phyloP scores from a whole-genome alignment of 2,888 invertebrate species.

The Herminia tarsipennalis region DNA sequence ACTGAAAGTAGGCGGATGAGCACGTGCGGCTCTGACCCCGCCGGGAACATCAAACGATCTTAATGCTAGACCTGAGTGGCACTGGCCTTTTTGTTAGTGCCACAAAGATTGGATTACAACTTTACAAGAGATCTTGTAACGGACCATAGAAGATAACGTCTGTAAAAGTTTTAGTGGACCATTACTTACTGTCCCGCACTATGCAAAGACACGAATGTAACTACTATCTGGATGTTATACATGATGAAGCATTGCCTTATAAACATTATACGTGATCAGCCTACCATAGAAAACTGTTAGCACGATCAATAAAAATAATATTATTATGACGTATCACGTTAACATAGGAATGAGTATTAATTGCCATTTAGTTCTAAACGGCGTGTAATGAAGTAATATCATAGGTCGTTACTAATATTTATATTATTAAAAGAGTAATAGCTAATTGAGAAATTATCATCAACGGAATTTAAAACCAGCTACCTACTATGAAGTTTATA shows the following conservation, averaged over 20 bases:
- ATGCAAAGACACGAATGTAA: conserved; percentile 13
- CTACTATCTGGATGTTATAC: conserved; percentile 1
- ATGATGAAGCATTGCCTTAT: conserved; percentile 1
- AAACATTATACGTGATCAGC: conserved; percentile 7
- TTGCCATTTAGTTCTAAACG: no score
- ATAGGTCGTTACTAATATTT: no score
- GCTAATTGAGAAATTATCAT: no score
- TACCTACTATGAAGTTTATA: no score
- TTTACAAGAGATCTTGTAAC: conserved; percentile 19
- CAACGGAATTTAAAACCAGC: no score
- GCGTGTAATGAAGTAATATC: no score
- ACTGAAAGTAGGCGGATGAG: conserved; percentile 53
- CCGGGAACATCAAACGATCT: conserved; percentile 55
- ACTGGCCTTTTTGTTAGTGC: conserved; percentile 48
- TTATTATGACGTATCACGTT: no score
- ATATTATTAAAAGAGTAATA: no score
- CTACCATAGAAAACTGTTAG: conserved; percentile 8
- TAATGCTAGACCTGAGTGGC: conserved; percentile 44
- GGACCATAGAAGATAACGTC: conserved; percentile 17
- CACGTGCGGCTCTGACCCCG: conserved; percentile 62
- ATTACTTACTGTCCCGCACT: conserved; percentile 22
- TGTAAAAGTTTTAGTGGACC: conserved; percentile 16
- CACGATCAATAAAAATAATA: conserved; percentile 20
- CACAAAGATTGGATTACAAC: conserved; percentile 45
- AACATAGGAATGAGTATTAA: no score